Percentiles rank a stretch among this genome's conserved stretches.
Evolutionary conservation across 1,140 invertebrate species (phyloP).

Genomic region (Probaryconus sp.): DNA sequence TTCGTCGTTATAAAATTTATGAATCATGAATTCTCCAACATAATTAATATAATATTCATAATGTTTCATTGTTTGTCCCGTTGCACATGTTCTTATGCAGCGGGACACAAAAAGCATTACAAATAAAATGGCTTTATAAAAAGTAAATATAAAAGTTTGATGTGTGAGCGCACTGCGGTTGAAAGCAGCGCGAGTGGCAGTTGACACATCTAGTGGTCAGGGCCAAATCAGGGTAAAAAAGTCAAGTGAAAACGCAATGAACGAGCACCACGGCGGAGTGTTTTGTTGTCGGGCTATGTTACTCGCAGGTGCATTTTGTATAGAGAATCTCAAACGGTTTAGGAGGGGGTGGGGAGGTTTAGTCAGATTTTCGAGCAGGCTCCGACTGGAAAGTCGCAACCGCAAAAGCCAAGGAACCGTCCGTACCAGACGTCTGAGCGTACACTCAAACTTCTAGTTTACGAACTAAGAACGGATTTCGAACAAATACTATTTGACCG

Average conservation of each 20-base stretch:
- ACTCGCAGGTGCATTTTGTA: conserved; percentile 41
- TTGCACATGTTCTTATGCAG: too few species aligned
- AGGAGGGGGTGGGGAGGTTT: conserved; percentile 26
- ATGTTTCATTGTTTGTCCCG: too few species aligned
- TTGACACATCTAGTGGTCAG: conserved; percentile 22
- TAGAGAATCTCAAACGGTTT: conserved; percentile 40
- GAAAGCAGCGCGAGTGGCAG: conserved; percentile 30
- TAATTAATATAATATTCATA: too few species aligned
- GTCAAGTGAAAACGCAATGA: conserved; percentile 29
- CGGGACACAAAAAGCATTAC: too few species aligned
- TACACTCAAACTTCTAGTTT: conserved; percentile 51
- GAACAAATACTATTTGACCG: conserved; percentile 57
- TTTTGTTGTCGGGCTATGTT: conserved; percentile 46
- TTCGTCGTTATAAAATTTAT: too few species aligned
- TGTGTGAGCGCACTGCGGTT: conserved; percentile 17
- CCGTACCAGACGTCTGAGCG: conserved; percentile 47
- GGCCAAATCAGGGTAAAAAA: conserved; percentile 25
- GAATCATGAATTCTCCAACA: too few species aligned
- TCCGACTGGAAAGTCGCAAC: conserved; percentile 42
- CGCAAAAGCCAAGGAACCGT: conserved; percentile 54
- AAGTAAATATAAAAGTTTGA: conserved; percentile 39
- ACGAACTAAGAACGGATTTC: conserved; percentile 58
- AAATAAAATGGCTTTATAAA: conserved; percentile 29
- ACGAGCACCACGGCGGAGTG: conserved; percentile 7
- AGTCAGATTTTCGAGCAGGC: conserved; percentile 36